Evolutionary conservation across 1,140 invertebrate species (phyloP), one percentile per base, ranked within the genome.

Genomic region (Pogonus chalceus): DNA sequence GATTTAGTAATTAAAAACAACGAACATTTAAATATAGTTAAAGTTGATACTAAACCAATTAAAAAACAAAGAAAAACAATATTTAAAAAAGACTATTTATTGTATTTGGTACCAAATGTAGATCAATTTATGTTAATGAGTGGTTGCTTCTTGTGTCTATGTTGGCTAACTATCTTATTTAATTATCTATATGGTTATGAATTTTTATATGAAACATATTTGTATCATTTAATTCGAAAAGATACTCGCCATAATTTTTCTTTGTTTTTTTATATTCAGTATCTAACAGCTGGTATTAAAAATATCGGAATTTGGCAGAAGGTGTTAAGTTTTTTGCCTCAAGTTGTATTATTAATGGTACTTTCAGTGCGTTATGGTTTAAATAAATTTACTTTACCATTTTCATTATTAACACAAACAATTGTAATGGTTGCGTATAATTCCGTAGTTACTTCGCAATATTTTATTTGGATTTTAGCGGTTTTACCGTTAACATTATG

Each of bases 201-300:
- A 54, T 99, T 93, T 70, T 63, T 99, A 0, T 79, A 94, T 54
- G 92, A 99, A 71, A 91, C 92, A 2, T 87, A 96, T 58, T 73
- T 98, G 12, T 98, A 98, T 73, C 97, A 99, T 72, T 67, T 98
- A 2, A 76, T 82, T 18, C 78, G 96, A 57, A 84, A 85, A 64
- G 97, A 99, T 70, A 84, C 84, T 0, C 79, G 84, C n/a, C 96
- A 99, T 67, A 99, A 99, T 72, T 99, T 99, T 71, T 98, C 96
- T 0, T 74, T 95, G 0, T 92, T 94, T 62, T 99, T 99, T 69
- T 95, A 98, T 65, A 75, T 95, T 64, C 79, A 94, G 37, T 98
- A 98, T 71, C 72, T 98, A 23, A 80, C 79, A n/a, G 78, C 76
- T 46, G 76, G 78, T 59, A 68, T 62, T 14, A 69, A 56, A 51